Evolutionary conservation across 2,888 invertebrate species (phyloP).

Genomic region (Galerucella nymphaeae): DNA sequence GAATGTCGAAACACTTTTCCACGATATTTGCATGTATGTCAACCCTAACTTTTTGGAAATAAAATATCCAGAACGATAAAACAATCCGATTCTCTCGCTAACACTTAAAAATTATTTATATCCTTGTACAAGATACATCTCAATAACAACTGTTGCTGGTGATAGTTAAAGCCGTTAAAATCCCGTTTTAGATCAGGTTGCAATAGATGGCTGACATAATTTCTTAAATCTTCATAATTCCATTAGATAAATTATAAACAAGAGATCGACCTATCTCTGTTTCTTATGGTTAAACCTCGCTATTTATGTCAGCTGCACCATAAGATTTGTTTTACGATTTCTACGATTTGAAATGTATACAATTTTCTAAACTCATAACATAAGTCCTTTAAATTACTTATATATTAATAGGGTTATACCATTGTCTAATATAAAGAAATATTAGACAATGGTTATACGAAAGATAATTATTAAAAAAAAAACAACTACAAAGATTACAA

Average conservation of each 20-base stretch:
- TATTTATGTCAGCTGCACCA: conserved; percentile 3
- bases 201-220: conserved; percentile 19
- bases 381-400: too few species aligned
- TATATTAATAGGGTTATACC: too few species aligned
- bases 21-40: conserved; percentile 1
- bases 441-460: background rate
- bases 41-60: background rate
- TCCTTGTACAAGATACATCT: background rate
- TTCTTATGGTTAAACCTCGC: background rate
- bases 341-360: too few species aligned
- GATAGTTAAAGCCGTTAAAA: background rate
- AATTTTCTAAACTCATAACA: too few species aligned
- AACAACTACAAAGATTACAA: background rate
- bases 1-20: too few species aligned
- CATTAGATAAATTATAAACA: background rate
- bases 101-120: conserved; percentile 15
- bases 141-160: conserved; percentile 12
- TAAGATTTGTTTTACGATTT: background rate
- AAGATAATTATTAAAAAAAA: conserved; percentile 9
- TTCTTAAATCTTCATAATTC: conserved; percentile 16
- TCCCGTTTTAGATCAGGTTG: conserved; percentile 15
- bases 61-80: conserved; percentile 8
- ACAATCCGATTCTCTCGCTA: conserved; percentile 5
- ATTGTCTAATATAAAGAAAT: too few species aligned
- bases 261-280: background rate